These are phyloP conservation scores for Schizotus pectinicornis DNA, from an alignment of 2,888 invertebrate species.

Conservation along the genomic window DNA sequence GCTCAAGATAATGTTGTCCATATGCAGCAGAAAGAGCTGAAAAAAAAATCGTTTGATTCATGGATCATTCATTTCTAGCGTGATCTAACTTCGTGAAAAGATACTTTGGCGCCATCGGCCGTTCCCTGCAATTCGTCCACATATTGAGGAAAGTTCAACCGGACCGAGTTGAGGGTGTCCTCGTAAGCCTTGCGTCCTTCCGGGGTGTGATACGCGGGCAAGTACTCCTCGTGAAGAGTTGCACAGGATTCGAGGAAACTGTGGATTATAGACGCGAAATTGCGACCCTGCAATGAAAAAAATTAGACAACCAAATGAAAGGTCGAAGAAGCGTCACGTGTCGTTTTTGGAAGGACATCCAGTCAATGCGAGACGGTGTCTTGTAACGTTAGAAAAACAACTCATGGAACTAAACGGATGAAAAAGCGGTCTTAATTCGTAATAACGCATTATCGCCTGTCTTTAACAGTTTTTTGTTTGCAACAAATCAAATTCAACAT, in stretches of 20 bases:
- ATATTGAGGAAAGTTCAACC: conserved; percentile 79
- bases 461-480: no score
- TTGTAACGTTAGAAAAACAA: no score
- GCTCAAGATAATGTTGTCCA: conserved; percentile 79
- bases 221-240: conserved; percentile 70
- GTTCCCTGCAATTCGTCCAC: conserved; percentile 82
- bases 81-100: conserved; percentile 75
- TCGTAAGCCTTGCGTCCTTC: conserved; percentile 76
- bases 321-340: neutral
- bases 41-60: conserved; percentile 44
- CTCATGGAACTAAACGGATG: no score
- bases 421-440: no score
- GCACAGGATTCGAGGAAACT: conserved; percentile 67
- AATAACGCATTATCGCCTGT: no score
- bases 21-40: conserved; percentile 83
- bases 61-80: neutral
- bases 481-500: no score
- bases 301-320: neutral
- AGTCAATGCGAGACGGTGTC: no score
- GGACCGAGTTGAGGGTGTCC: conserved; percentile 72
- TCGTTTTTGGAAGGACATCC: no score
- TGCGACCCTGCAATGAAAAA: conserved; percentile 88
- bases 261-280: conserved; percentile 76
- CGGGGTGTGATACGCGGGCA: conserved; percentile 74
- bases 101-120: conserved; percentile 84